Percentiles rank a stretch among this genome's conserved stretches.
Conservation (phyloP, 37 sponge, comb jelly and placozoan genomes). For the Diacarnus erythraeanus region DNA sequence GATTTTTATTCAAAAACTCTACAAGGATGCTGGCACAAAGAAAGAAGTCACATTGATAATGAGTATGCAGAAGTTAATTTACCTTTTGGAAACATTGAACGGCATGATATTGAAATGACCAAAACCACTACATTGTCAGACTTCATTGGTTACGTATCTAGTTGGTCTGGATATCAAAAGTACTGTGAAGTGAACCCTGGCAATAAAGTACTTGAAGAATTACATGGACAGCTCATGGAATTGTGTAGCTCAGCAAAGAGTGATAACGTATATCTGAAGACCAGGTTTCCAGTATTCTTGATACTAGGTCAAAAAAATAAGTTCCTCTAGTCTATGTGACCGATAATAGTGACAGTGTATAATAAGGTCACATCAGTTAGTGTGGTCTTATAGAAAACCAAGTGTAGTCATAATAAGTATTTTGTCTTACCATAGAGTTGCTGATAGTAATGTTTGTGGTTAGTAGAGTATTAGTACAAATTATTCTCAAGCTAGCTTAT, state of each 20-base stretch:
- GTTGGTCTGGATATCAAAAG: constrained; percentile 62
- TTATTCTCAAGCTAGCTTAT: no score
- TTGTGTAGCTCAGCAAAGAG: not conserved
- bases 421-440: no score
- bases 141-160: constrained; percentile 55
- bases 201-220: constrained; percentile 26
- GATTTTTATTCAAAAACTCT: constrained; percentile 43
- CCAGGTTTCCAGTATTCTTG: not conserved
- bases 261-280: not conserved
- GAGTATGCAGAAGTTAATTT: constrained; percentile 24
- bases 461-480: no score
- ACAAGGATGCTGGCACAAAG: constrained; percentile 62
- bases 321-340: no score
- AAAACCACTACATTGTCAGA: constrained; percentile 4
- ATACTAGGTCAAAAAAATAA: not conserved
- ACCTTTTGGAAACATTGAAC: constrained; percentile 41
- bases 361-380: no score
- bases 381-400: no score
- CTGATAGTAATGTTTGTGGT: no score
- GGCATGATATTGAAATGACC: constrained; percentile 19
- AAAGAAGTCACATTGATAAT: constrained; percentile 50
- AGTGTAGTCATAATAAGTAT: no score
- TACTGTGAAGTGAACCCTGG: constrained; percentile 46
- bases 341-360: no score
- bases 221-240: constrained; percentile 19